Evolutionary conservation across 2,797 vertebrate species (phyloP).

Genomic region (Eupleurogrammus muticus): DNA sequence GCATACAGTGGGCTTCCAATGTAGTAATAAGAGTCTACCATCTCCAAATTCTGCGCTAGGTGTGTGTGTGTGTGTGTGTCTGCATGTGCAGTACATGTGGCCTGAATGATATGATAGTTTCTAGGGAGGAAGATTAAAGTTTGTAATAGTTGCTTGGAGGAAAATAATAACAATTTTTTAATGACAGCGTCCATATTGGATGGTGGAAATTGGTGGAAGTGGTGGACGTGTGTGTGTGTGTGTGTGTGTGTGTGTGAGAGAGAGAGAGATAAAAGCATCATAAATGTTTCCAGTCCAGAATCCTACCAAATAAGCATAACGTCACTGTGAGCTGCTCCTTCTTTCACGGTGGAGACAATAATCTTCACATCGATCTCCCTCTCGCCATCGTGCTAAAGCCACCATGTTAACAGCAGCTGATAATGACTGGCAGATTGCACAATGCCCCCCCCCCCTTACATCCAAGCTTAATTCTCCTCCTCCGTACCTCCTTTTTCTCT

Average conservation of each 20-base stretch:
- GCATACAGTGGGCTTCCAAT: slow-evolving; percentile 25
- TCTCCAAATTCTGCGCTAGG: slow-evolving; percentile 45
- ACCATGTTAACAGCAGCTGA: slow-evolving; percentile 65
- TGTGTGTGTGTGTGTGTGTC: slow-evolving; percentile 2
- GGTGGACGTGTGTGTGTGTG: slow-evolving; percentile 11
- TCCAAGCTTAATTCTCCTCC: not conserved
- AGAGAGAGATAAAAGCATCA: not conserved
- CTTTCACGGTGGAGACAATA: slow-evolving; percentile 27
- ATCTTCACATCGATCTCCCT: slow-evolving; percentile 56
- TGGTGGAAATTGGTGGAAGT: slow-evolving; percentile 18
- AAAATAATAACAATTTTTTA: slow-evolving; percentile 66
- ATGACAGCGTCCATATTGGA: slow-evolving; percentile 41
- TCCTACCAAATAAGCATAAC: slow-evolving; percentile 12
- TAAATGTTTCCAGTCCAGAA: not conserved
- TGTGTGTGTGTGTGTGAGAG: not conserved
- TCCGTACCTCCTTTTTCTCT: slow-evolving; percentile 5
- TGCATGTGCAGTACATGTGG: slow-evolving; percentile 4
- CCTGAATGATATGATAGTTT: slow-evolving; percentile 28
- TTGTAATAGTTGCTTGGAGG: slow-evolving; percentile 46
- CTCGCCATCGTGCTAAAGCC: slow-evolving; percentile 60
- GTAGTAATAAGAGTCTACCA: slow-evolving; percentile 39
- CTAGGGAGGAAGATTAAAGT: slow-evolving; percentile 44
- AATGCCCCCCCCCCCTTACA: slow-evolving; percentile 24
- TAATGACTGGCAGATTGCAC: slow-evolving; percentile 45
- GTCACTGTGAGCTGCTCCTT: slow-evolving; percentile 10